A percentile compares a stretch with the other conserved stretches of the same genome.
Evolutionary conservation across 2,797 vertebrate species (phyloP).

Genomic region (Micrastur ruficollis): DNA sequence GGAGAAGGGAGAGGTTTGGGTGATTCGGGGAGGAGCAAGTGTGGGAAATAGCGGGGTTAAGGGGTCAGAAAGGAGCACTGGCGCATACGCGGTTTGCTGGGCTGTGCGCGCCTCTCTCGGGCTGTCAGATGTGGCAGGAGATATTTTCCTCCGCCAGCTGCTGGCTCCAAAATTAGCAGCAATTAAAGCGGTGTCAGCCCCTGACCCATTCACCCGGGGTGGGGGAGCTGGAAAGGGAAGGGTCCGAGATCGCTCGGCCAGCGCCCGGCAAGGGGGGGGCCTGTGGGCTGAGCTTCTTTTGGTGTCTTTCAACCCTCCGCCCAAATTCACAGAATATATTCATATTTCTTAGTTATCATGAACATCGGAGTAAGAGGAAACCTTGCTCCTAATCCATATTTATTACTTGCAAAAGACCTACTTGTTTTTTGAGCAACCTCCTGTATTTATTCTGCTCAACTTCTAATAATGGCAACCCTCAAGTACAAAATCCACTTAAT

Average conservation of each 20-base stretch:
- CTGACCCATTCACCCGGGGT: accelerated
- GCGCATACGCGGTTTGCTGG: neutral
- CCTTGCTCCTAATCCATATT: neutral
- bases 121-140: neutral
- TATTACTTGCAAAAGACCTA: neutral
- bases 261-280: neutral
- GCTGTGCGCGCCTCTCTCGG: accelerated
- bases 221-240: neutral
- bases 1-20: neutral
- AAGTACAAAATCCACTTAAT: neutral
- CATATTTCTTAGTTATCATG: accelerated
- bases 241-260: accelerated
- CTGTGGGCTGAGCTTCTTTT: neutral
- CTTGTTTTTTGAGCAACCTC: neutral
- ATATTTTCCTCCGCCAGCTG: neutral
- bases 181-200: neutral
- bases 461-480: neutral
- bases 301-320: neutral
- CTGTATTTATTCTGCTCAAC: neutral
- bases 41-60: neutral
- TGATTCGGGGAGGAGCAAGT: neutral
- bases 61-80: neutral
- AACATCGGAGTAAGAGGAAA: neutral
- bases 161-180: neutral
- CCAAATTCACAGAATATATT: neutral